Evolutionary conservation across 2,113 vertebrate species (phyloP).

Genomic region (Otus sunia): DNA sequence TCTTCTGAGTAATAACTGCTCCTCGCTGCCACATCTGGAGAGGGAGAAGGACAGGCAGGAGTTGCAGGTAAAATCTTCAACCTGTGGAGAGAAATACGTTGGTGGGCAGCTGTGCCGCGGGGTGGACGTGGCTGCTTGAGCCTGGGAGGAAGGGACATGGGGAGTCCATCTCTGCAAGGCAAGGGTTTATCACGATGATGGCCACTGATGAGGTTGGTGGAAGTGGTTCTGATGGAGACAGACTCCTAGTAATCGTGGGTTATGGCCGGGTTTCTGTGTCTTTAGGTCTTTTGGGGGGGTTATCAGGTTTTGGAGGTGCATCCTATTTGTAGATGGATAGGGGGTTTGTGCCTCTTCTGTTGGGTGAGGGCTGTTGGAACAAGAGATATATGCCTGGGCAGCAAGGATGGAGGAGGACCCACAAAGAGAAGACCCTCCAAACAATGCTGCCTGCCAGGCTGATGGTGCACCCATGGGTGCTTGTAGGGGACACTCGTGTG

Average conservation of each 20-base stretch:
- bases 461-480: neutral
- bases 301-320: neutral
- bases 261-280: neutral
- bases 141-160: neutral
- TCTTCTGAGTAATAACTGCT: neutral
- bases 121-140: neutral
- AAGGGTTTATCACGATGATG: neutral
- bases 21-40: neutral
- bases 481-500: rapidly evolving
- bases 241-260: neutral
- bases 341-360: neutral
- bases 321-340: no score
- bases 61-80: neutral
- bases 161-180: neutral
- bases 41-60: neutral
- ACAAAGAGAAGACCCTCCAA: neutral
- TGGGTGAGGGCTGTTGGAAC: neutral
- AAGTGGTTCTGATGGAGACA: neutral
- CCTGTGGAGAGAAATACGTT: rapidly evolving
- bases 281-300: neutral
- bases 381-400: neutral
- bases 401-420: neutral
- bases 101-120: neutral
- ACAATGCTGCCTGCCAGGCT: neutral
- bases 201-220: neutral